Percentiles rank a stretch among this genome's conserved stretches.
phyloP scores from a whole-genome alignment of 1,140 invertebrate genomes.

The Ips typographus region DNA sequence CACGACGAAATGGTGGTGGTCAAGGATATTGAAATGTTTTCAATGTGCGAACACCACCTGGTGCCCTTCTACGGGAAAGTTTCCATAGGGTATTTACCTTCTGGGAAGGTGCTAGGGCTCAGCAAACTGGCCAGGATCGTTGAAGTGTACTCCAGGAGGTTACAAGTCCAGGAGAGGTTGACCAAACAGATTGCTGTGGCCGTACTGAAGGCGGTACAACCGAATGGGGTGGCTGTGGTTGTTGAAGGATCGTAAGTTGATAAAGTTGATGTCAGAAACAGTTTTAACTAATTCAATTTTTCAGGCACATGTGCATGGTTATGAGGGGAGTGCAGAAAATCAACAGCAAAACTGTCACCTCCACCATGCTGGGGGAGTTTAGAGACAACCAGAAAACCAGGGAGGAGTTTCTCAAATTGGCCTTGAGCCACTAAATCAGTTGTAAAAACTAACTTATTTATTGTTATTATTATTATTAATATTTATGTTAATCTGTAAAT shows the following conservation, averaged over 20 bases:
- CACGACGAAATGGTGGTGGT: constrained; percentile 99
- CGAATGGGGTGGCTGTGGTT: constrained; percentile 94
- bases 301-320: constrained; percentile 99
- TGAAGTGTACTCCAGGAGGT: constrained; percentile 91
- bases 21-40: constrained; percentile 99
- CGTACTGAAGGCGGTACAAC: constrained; percentile 95
- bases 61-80: constrained; percentile 99
- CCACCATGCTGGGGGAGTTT: constrained; percentile 99
- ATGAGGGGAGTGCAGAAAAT: constrained; percentile 99
- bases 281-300: constrained; percentile 46
- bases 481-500: no score
- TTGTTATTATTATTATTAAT: no score
- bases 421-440: constrained; percentile 53
- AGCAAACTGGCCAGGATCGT: constrained; percentile 75
- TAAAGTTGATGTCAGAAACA: background rate
- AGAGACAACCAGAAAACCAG: constrained; percentile 97
- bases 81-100: constrained; percentile 97
- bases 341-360: constrained; percentile 97
- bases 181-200: constrained; percentile 98
- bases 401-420: constrained; percentile 95
- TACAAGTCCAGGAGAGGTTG: constrained; percentile 97
- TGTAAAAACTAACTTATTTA: no score
- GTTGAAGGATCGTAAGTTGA: constrained; percentile 95
- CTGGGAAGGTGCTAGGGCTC: constrained; percentile 87
- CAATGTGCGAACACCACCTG: constrained; percentile 98